Evolutionary conservation across 2,113 vertebrate species (phyloP), one percentile per base, ranked within the genome.

Genomic region (Ramphastos sulfuratus): DNA sequence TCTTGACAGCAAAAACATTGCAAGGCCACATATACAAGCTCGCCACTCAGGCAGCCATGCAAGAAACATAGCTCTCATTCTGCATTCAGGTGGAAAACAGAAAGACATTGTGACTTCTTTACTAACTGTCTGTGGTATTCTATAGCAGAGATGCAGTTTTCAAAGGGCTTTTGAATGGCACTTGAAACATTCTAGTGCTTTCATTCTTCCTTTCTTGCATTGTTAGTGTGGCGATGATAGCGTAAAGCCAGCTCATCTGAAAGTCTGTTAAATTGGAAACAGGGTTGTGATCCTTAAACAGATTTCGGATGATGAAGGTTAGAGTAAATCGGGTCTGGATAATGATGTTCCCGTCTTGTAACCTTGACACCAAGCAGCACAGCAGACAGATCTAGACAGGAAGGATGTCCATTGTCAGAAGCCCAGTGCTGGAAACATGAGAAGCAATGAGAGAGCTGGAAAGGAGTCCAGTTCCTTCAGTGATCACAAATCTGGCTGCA

Each of bases 361-460:
- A 28, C 82, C 82, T 61, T 86, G 89, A 91, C 79, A 61, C 65
- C 2, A 0, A 90, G 35, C 90, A 83, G 60, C 76, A 91, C 85
- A 87, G 61, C 79, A 91, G 91, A 89, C 0, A 2, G 85, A 91
- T 67, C 76, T 85, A 82, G 61, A 25, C 19, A 83, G 91, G 64
- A 91, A 90, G 85, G 80, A 94, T 91, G 58, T 80, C 65, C 82
- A 70, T 42, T 25, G 35, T 86, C 1, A 0, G 75, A 93, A 91
- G 56, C 73, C 46, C 65, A 48, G 27, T 85, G 64, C 94, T 95
- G 89, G 91, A 96, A 94, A 77, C 35, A 7, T 0, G 6, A 86
- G 91, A 94, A 91, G 28, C 65, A 85, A 83, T 58, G 85, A 83
- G 74, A 76, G 59, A 82, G 60, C 67, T 96, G 75, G 54, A 91